A percentile compares a stretch with the other conserved stretches of the same genome.
These are phyloP conservation scores for Gouania willdenowi DNA, from an alignment of 2,797 vertebrate species.

Conservation along the genomic window DNA sequence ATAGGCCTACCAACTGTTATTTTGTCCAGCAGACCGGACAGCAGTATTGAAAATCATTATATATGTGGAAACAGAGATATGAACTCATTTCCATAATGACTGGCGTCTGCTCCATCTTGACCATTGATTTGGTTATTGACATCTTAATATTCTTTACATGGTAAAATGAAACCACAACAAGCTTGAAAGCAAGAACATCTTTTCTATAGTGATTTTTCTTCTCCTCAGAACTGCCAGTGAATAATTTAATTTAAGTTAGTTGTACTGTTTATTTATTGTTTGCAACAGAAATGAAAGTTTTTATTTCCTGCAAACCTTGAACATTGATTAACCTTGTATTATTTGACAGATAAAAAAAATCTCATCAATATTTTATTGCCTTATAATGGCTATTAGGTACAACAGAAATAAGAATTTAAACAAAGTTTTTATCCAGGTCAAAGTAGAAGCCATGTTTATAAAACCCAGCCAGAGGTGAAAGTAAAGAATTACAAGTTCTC, in stretches of 20 bases:
- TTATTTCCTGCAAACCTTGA: slow-evolving; percentile 10
- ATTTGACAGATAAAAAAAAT: no score
- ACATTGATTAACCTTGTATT: background rate
- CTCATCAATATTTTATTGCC: no score
- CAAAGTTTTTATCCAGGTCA: slow-evolving; percentile 25
- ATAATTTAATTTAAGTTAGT: slow-evolving; percentile 30
- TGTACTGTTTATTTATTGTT: slow-evolving; percentile 23
- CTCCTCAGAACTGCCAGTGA: background rate
- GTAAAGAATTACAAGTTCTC: no score
- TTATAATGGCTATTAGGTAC: slow-evolving; percentile 8
- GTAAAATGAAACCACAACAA: background rate
- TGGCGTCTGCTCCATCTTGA: background rate
- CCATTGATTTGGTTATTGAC: background rate
- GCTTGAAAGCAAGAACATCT: background rate
- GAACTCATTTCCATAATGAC: background rate
- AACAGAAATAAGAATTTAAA: slow-evolving; percentile 6
- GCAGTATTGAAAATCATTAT: background rate
- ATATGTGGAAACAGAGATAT: background rate
- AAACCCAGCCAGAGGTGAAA: slow-evolving; percentile 33
- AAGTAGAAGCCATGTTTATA: slow-evolving; percentile 12
- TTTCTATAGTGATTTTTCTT: background rate
- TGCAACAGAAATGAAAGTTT: slow-evolving; percentile 2
- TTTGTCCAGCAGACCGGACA: no score
- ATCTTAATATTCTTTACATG: background rate
- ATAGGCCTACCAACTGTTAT: no score